Base-by-base conservation (phyloP, 2,113 vertebrate genomes). In the Elanus axillaris region DNA sequence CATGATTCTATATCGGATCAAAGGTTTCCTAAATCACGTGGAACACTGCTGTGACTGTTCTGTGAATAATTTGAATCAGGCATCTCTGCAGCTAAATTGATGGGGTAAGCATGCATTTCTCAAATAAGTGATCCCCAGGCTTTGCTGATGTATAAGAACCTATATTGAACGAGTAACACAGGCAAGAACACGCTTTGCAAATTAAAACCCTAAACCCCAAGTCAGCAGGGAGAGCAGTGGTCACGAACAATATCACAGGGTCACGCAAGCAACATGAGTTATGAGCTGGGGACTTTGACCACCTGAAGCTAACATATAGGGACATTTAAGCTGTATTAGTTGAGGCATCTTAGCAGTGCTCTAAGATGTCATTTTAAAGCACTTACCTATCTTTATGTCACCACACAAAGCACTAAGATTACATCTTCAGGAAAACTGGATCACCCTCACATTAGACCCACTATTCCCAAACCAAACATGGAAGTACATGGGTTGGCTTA, bases 11-110 rank as follows among this genome's bases (percentile, higher is more conserved):
- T 58, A 89, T n/a, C 0, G 0, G 80, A 91, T 69, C 69, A 85
- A 91, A 95, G 84, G 62, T 69, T 86, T 93, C 77, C 93, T 60
- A 32, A 79, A 76, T 69, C 66, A 91, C 60, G 21, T 36, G 77
- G 66, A 17, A 79, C 59, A 47, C 8, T 56, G 68, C 26, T 79
- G 58, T 36, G 66, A 21, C 42, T 79, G 36, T 40, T 63, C 84
- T 47, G 48, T 18, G 63, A 26, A 7, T 26, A 53, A 82, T 2
- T 11, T 80, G 32, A 85, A 67, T 32, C 0, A 0, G 42, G 42
- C 68, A 85, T 25, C 62, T 2, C 5, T 29, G 69, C 21, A 75
- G 69, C 36, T 72, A 22, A 88, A 69, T 7, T 22, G 38, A 81
- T 48, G 23, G 52, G 31, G 32, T 26, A 78, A 90, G 32, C 42